Base-by-base conservation (phyloP, 2,888 invertebrate genomes). In the Amiota minor region DNA sequence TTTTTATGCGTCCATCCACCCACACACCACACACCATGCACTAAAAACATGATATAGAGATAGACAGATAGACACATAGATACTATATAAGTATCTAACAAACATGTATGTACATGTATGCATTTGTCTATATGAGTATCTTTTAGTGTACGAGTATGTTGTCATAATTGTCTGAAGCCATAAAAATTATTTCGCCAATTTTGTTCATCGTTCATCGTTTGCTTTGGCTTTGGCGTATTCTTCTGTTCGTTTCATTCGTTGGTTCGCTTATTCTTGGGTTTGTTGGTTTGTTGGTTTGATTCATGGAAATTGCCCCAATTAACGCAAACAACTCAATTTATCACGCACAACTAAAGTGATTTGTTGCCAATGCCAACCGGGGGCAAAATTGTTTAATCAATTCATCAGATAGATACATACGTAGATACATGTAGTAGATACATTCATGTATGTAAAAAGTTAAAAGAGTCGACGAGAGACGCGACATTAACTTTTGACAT, bases 321-420 rank as follows among this genome's bases (percentile, higher is more conserved):
- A 83, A 85, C 83, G 86, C 85, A 84, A 80, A 83, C 83, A 86
- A 84, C 85, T 86, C 85, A 84, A 86, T 84, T 86, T 84, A 84
- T 86, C 83, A 84, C 86, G 83, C 83, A 86, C 85, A 83, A 84
- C 83, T 84, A 86, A 84, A 84, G 83, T 84, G 83, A 84, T 84
- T 84, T 84, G 83, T 84, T 84, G 83, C 86, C 83, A 86, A 83
- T 84, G 83, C 85, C 86, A 86, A 84, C 86, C 62, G 83, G 83
- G 78, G 83, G 83, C 79, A n/a, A 23, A 81, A 81, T 84, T 84
- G 83, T 84, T 84, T 84, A 84, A 84, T 84, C 83, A 84, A 84
- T 84, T 84, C 81, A 84, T 84, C 85, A 84, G 83, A 75, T 80
- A 68, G 23, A 53, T 75, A 70, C 72, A 72, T 72, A 70, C 70